Conservation (phyloP, 2,113 vertebrate species). For the Pantherophis guttatus region DNA sequence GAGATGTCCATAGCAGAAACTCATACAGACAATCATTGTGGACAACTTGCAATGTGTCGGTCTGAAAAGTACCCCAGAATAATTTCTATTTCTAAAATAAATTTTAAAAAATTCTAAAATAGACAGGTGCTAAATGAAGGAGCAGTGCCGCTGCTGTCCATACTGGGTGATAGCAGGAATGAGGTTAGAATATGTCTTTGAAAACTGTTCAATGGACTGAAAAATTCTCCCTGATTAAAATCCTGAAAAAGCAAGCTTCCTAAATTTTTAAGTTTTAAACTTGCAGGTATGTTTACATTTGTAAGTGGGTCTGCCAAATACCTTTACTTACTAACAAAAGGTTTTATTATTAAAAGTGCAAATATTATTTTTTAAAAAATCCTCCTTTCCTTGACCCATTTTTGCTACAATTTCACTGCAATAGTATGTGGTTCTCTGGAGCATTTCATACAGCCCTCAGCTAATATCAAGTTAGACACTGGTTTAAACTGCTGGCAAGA, state of each 20-base stretch:
- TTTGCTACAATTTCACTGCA: not conserved
- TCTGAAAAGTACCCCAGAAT: not conserved
- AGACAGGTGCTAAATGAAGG: not conserved
- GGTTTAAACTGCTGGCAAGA: not conserved
- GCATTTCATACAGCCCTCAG: not conserved
- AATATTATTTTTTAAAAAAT: not conserved
- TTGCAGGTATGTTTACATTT: not conserved
- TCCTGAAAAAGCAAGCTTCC: not conserved
- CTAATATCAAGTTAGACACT: not conserved
- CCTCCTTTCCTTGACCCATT: not conserved
- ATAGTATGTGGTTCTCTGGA: not conserved
- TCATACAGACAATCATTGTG: not conserved
- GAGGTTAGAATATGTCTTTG: not conserved
- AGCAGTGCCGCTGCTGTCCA: not conserved
- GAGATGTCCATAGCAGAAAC: not conserved
- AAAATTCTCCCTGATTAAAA: not conserved
- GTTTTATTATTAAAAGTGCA: not conserved
- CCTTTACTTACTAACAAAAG: not conserved
- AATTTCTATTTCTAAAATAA: not conserved
- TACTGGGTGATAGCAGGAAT: not conserved
- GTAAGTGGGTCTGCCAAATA: not conserved
- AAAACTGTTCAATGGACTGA: not conserved
- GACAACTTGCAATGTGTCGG: not conserved
- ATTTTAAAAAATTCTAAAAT: not conserved
- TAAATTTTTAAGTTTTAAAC: not conserved